These are phyloP conservation scores for Choreutis nemorana DNA, from an alignment of 2,888 invertebrate genomes.

Conservation along the genomic window DNA sequence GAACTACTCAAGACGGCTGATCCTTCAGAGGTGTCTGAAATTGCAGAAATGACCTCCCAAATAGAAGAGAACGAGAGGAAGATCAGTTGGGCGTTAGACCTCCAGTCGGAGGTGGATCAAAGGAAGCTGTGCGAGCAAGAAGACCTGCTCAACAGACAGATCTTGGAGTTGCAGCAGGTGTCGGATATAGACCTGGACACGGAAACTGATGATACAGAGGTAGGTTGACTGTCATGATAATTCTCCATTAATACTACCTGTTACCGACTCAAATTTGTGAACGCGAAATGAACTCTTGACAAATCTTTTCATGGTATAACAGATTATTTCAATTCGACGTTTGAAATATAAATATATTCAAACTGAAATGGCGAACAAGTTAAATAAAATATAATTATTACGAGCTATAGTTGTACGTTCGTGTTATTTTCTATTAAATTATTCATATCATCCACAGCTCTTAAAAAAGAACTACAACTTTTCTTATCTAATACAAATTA, in stretches of 20 bases:
- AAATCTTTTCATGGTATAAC: no score
- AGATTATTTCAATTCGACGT: no score
- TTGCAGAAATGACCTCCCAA: constrained; percentile 59
- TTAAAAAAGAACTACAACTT: no score
- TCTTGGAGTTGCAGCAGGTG: constrained; percentile 75
- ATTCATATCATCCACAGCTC: no score
- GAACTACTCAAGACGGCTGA: constrained; percentile 49
- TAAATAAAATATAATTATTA: no score
- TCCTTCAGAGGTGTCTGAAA: constrained; percentile 58
- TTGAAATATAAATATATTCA: no score
- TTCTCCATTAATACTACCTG: not conserved
- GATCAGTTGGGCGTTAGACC: constrained; percentile 69
- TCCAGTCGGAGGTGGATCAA: constrained; percentile 76
- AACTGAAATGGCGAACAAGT: no score
- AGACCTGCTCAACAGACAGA: constrained; percentile 77
- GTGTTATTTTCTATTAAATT: no score
- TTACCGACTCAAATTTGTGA: no score
- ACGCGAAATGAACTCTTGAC: no score
- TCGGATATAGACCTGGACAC: constrained; percentile 81
- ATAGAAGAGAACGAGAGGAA: constrained; percentile 64
- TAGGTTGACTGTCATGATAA: constrained; percentile 15
- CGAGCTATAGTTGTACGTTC: no score
- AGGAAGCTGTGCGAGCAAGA: constrained; percentile 79
- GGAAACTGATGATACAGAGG: constrained; percentile 81
- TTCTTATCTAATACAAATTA: no score